Percentiles rank a stretch among this genome's conserved stretches.
Conservation (phyloP, 92 coral and sea anemone genomes). For the Porites rus region DNA sequence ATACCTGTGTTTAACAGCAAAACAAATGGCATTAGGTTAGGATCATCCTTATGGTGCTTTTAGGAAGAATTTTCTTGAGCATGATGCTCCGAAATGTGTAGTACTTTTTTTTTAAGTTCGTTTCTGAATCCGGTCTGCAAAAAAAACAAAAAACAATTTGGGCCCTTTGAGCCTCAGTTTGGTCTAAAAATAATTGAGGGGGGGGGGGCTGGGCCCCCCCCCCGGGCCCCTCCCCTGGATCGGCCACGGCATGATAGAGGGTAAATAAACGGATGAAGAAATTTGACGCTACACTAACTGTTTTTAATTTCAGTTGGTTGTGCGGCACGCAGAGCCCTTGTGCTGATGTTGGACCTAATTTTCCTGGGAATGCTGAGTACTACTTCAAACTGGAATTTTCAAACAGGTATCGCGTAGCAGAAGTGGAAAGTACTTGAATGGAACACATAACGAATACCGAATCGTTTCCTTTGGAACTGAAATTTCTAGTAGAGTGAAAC, state of each 20-base stretch:
- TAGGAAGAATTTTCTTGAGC: neutral
- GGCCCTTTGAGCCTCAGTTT: no score
- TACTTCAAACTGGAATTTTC: constrained; percentile 96
- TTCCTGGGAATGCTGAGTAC: constrained; percentile 90
- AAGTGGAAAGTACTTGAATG: neutral
- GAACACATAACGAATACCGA: neutral
- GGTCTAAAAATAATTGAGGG: no score
- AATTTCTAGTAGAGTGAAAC: no score
- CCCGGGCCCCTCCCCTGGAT: no score
- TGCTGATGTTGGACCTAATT: constrained; percentile 84
- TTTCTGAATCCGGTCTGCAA: no score
- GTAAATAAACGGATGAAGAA: neutral
- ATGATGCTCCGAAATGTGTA: no score
- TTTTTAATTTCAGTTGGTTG: constrained; percentile 76
- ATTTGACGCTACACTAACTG: neutral
- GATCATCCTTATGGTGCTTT: neutral
- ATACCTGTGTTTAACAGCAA: constrained; percentile 83
- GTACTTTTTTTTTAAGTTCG: no score
- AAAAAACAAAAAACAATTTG: no score
- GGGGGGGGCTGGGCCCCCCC: no score
- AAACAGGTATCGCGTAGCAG: constrained; percentile 66
- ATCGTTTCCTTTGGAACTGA: no score
- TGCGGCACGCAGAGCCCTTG: constrained; percentile 98
- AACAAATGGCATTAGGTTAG: constrained; percentile 86
- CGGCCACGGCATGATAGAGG: no score